Base-by-base conservation (phyloP, 1,140 invertebrate genomes). In the Caenorhabditis latens region DNA sequence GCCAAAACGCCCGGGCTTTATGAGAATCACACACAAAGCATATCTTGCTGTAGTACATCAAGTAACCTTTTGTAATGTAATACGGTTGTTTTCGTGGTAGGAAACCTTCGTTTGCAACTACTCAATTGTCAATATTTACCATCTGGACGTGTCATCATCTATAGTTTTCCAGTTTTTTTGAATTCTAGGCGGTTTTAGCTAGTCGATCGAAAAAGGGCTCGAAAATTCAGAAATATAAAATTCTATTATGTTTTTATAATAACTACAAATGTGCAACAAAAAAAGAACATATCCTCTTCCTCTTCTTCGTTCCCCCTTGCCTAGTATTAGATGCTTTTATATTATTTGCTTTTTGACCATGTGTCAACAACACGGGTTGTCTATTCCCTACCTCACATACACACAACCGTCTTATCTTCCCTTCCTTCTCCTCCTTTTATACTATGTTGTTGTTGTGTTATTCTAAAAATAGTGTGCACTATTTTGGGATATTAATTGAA, bases 71-170 rank as follows among this genome's bases (percentile, higher is more conserved):
- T 50, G 71, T 79, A 79, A 79, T 79, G 71, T 79, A 79, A 79
- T 79, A 79, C 71, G n/a, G 46, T 79, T 79, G 71, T 79, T 79
- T 79, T 79, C 71, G 71, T 53, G 21, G 71, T 50, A 71, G 42
- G 21, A 63, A 8, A 21, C 43, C 46, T 40, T 13, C 40, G 8
- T 46, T 50, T 5, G 8, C 65, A 19, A 16, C 46, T 71, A 7
- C 21, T 24, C 14, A 32, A 32, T 24, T 79, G 46, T 53, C 32
- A 79, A 79, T 79, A 79, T 79, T 79, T 42, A 50, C 71, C 7
- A 11, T 16, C 71, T 16, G 42, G 16, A 46, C 19, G 24, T 1
- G 11, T 9, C 40, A 7, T 65, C 24, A 7, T 40, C 24, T 24
- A 5, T 58, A 19, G n/a, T 7, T n/a, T 16, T 21, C n/a, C n/a